These are phyloP conservation scores for Ypsolopha sequella DNA, from an alignment of 2,888 invertebrate species.

Conservation along the genomic window DNA sequence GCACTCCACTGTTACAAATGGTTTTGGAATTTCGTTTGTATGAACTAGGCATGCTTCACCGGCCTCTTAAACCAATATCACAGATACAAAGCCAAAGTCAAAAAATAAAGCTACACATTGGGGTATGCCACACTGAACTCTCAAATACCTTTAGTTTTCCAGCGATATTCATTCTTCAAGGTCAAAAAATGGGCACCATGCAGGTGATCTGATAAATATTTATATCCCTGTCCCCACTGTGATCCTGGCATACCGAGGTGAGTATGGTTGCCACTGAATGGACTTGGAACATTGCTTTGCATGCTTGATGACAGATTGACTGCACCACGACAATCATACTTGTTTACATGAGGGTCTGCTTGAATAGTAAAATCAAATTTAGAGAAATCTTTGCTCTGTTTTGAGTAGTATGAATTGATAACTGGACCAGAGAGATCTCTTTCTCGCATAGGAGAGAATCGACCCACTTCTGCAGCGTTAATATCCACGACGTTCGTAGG, in stretches of 20 bases:
- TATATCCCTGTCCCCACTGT: slow-evolving; percentile 76
- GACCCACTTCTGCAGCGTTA: slow-evolving; percentile 73
- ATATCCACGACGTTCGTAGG: slow-evolving; percentile 75
- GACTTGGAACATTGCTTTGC: slow-evolving; percentile 82
- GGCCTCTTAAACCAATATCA: no score
- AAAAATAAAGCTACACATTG: no score
- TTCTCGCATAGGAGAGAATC: slow-evolving; percentile 74
- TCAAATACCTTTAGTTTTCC: slow-evolving; percentile 39
- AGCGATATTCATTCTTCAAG: slow-evolving; percentile 60
- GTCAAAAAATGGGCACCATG: slow-evolving; percentile 75
- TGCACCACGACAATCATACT: slow-evolving; percentile 77
- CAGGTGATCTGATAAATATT: slow-evolving; percentile 77
- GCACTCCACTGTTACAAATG: no score
- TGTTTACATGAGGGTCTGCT: slow-evolving; percentile 72
- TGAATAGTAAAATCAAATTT: slow-evolving; percentile 44
- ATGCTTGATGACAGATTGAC: slow-evolving; percentile 77
- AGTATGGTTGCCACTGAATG: slow-evolving; percentile 72
- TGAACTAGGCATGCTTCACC: no score
- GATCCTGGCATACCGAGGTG: slow-evolving; percentile 84
- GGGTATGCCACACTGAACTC: no score
- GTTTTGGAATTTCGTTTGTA: no score
- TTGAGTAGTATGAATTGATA: slow-evolving; percentile 56
- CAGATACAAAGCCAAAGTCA: no score
- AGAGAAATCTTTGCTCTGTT: slow-evolving; percentile 22
- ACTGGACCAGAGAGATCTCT: slow-evolving; percentile 75